phyloP scores from a whole-genome alignment of 2,888 invertebrate genomes.

The Graphium colonna region DNA sequence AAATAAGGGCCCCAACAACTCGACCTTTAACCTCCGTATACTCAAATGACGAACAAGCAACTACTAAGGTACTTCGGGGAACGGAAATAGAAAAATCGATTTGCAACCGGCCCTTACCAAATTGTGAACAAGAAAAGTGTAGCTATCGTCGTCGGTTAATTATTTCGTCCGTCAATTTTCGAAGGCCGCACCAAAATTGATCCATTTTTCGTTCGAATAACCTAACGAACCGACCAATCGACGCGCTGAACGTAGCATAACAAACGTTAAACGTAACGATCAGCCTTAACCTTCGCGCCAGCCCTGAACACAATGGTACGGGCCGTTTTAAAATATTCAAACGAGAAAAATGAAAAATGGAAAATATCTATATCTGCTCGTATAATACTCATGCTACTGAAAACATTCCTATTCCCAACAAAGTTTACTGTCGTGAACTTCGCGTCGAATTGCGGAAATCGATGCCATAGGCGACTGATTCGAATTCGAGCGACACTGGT shows the following conservation, averaged over 20 bases:
- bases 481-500: constrained; percentile 31
- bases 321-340: constrained; percentile 20
- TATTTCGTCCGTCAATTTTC: not conserved
- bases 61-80: not conserved
- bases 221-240: not conserved
- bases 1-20: not conserved
- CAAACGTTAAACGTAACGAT: constrained; percentile 5
- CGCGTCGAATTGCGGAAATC: not conserved
- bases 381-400: no score
- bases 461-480: not conserved
- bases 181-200: not conserved
- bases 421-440: not conserved
- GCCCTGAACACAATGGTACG: constrained; percentile 21
- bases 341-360: constrained; percentile 12
- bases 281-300: constrained; percentile 23
- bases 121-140: not conserved
- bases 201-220: not conserved
- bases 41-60: constrained; percentile 2
- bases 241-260: not conserved
- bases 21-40: not conserved
- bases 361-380: constrained; percentile 9
- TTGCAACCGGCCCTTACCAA: not conserved
- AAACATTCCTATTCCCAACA: no score
- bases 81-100: constrained; percentile 14
- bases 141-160: not conserved